phyloP scores from a whole-genome alignment of 92 coral and sea anemone genomes.

The Epizoanthus ramosus region DNA sequence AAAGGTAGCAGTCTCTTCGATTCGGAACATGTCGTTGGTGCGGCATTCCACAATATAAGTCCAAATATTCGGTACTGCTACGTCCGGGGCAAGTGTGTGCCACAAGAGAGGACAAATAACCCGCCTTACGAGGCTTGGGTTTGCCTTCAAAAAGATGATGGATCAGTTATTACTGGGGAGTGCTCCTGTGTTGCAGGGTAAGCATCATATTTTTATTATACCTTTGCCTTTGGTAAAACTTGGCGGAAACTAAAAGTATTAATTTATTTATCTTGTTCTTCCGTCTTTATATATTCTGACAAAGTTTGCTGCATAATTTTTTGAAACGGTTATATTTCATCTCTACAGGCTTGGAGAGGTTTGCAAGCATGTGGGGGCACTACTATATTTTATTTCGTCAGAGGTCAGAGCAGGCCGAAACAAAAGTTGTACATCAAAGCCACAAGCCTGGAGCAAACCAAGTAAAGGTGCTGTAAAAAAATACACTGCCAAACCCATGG shows the following conservation, averaged over 20 bases:
- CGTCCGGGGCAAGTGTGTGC: constrained; percentile 47
- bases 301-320: no score
- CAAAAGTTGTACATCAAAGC: constrained; percentile 39
- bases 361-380: constrained; percentile 42
- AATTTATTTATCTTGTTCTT: no score
- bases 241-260: no score
- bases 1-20: constrained; percentile 35
- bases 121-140: constrained; percentile 43
- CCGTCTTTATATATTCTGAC: no score
- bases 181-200: constrained; percentile 57
- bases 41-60: constrained; percentile 47
- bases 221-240: no score
- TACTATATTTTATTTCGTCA: constrained; percentile 2
- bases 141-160: constrained; percentile 52
- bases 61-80: constrained; percentile 30
- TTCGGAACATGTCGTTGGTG: constrained; percentile 26
- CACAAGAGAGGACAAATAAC: constrained; percentile 46
- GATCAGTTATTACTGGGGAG: constrained; percentile 46
- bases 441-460: not conserved
- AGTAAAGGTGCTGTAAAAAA: not conserved
- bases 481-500: constrained; percentile 3
- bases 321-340: no score
- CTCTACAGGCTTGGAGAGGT: constrained; percentile 36
- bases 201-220: not conserved
- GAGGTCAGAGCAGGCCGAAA: constrained; percentile 29